A percentile compares a stretch with the other conserved stretches of the same genome.
phyloP scores from a whole-genome alignment of 2,888 invertebrate species.

The Cistogaster globosa region DNA sequence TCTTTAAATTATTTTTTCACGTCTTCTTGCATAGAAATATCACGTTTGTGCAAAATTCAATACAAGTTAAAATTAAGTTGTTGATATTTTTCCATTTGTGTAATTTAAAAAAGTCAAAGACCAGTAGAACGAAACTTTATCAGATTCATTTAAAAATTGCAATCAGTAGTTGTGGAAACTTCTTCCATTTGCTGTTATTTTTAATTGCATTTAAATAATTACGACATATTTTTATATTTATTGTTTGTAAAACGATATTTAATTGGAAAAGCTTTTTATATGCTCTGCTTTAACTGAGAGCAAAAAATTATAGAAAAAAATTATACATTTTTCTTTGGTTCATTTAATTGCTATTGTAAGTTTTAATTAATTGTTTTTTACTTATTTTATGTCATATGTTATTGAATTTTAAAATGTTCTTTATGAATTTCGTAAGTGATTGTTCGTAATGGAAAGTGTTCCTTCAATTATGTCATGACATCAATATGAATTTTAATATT shows the following conservation, averaged over 20 bases:
- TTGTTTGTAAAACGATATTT: constrained; percentile 32
- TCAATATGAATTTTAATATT: too few relatives aligned
- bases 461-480: too few relatives aligned
- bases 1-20: constrained; percentile 36
- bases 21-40: constrained; percentile 42
- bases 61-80: constrained; percentile 42
- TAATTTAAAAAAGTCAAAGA: constrained; percentile 54
- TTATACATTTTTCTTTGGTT: too few relatives aligned
- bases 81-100: constrained; percentile 41
- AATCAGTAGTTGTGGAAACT: background rate
- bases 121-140: constrained; percentile 5
- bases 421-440: too few relatives aligned
- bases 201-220: constrained; percentile 43
- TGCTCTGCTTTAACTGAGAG: too few relatives aligned
- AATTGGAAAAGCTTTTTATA: background rate
- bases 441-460: too few relatives aligned
- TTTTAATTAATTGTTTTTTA: too few relatives aligned
- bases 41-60: constrained; percentile 50
- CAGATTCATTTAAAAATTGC: background rate
- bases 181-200: constrained; percentile 9
- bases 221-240: constrained; percentile 41
- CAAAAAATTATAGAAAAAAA: too few relatives aligned
- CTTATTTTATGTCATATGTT: too few relatives aligned
- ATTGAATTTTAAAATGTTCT: too few relatives aligned
- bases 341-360: too few relatives aligned